phyloP scores from a whole-genome alignment of 37 sponge, comb jelly and placozoan genomes.

The Oopsacas minuta region DNA sequence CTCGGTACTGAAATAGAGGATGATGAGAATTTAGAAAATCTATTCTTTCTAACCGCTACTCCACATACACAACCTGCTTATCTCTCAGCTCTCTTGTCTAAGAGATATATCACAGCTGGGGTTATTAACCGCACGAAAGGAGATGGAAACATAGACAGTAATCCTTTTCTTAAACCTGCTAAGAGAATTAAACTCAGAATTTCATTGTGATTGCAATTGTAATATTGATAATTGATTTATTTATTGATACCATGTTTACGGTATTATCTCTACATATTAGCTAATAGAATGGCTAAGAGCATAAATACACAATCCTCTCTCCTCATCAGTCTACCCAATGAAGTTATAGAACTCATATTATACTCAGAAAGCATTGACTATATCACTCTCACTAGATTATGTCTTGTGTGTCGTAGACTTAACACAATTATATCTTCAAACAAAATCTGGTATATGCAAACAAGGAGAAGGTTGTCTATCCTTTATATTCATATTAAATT shows the following conservation, averaged over 20 bases:
- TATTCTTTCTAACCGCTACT: not conserved
- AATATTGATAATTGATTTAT: not conserved
- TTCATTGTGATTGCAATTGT: not conserved
- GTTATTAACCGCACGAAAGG: not conserved
- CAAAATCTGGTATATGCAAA: not conserved
- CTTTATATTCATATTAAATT: too few relatives aligned
- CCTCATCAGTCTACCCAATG: not conserved
- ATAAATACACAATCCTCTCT: not conserved
- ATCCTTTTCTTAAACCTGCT: not conserved
- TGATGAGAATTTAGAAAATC: not conserved
- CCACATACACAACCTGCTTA: not conserved
- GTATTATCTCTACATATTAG: too few relatives aligned
- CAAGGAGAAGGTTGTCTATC: not conserved
- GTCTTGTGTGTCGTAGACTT: not conserved
- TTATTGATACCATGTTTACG: not conserved
- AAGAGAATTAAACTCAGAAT: conserved; percentile 1
- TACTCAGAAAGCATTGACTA: not conserved
- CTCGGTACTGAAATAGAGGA: not conserved
- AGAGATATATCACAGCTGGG: not conserved
- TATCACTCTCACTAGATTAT: not conserved
- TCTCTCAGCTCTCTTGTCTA: not conserved
- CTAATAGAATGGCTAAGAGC: not conserved
- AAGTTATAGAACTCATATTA: not conserved
- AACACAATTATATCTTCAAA: not conserved
- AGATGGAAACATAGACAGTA: not conserved